Percentiles rank a stretch among this genome's conserved stretches.
Evolutionary conservation across 2,888 invertebrate species (phyloP).

Genomic region (Meghimatium bilineatum): DNA sequence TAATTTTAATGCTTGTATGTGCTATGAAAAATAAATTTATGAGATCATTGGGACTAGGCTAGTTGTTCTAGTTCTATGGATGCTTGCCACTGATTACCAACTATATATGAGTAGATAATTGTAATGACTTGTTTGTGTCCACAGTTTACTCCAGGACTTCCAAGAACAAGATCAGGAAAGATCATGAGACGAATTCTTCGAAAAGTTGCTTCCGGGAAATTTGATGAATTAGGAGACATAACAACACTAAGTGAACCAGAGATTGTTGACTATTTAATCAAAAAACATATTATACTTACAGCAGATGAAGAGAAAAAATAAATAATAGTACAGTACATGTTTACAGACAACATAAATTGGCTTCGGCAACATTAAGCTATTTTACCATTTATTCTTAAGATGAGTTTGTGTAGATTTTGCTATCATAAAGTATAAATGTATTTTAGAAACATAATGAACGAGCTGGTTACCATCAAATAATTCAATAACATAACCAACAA

Average conservation of each 20-base stretch:
- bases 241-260: conserved; percentile 76
- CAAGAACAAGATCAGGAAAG: conserved; percentile 79
- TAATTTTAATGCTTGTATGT: too few relatives aligned
- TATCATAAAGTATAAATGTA: background rate
- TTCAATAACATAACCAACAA: background rate
- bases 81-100: background rate
- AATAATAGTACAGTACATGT: background rate
- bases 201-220: conserved; percentile 77
- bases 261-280: conserved; percentile 70
- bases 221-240: conserved; percentile 75
- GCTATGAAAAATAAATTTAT: too few relatives aligned
- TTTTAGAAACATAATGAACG: background rate
- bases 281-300: conserved; percentile 58
- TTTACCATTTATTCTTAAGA: background rate
- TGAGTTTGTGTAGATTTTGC: background rate
- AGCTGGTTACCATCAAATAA: background rate
- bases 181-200: conserved; percentile 79
- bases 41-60: too few relatives aligned
- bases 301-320: background rate
- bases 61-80: background rate
- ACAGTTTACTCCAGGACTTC: conserved; percentile 76
- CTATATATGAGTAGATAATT: background rate
- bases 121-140: background rate
- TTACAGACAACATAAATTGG: too few relatives aligned
- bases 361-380: too few relatives aligned